Evolutionary conservation across 2,888 invertebrate species (phyloP).

Genomic region (Drosophila recens): DNA sequence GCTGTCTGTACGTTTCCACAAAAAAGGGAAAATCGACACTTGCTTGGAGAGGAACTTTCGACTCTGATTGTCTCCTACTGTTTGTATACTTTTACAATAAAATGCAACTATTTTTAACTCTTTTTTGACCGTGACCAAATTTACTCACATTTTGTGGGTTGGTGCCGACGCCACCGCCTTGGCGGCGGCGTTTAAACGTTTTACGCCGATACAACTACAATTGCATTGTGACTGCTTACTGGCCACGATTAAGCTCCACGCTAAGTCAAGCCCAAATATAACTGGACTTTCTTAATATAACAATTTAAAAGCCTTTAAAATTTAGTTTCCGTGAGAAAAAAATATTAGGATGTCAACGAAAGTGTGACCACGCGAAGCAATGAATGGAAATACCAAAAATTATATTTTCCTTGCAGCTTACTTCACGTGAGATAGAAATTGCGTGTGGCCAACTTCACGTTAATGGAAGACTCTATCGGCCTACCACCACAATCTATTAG

Average conservation of each 20-base stretch:
- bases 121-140: not conserved
- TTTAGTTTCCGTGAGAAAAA: slow-evolving; percentile 1
- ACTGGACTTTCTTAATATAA: not conserved
- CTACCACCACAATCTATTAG: not conserved
- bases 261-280: not conserved
- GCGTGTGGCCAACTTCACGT: slow-evolving; percentile 4
- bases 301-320: not conserved
- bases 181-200: slow-evolving; percentile 45
- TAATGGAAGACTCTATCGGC: not conserved
- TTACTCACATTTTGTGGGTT: slow-evolving; percentile 42
- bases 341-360: not conserved
- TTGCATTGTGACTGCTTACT: not conserved
- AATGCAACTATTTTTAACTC: not conserved
- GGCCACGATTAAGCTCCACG: not conserved
- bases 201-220: not conserved
- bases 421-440: slow-evolving; percentile 3
- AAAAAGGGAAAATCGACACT: slow-evolving; percentile 2
- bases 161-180: slow-evolving; percentile 56
- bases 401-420: not conserved
- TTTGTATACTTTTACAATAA: not conserved
- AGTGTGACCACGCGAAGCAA: slow-evolving; percentile 18
- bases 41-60: not conserved
- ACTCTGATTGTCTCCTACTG: not conserved
- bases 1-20: slow-evolving; percentile 5
- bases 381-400: not conserved